Evolutionary conservation across 1,140 invertebrate genomes (phyloP).

Genomic region (Dreissena polymorpha): DNA sequence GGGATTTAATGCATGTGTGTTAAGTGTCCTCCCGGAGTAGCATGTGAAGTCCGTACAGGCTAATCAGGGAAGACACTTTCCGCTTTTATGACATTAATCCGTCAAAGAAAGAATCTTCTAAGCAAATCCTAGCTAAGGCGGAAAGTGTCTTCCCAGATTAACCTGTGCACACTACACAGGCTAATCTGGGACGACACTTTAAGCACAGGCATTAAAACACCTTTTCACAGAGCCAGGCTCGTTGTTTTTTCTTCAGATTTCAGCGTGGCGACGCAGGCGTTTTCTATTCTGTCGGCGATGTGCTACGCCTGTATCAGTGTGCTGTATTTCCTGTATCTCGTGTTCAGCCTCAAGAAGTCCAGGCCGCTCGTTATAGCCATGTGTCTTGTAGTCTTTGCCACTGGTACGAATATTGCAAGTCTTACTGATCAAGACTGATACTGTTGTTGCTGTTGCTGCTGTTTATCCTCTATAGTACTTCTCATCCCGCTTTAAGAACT

Average conservation of each 20-base stretch:
- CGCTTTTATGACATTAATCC: too few species aligned
- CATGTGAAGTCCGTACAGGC: too few species aligned
- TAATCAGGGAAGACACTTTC: too few species aligned
- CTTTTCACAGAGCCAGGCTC: not conserved
- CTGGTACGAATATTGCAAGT: too few species aligned
- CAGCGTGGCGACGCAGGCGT: slow-evolving; percentile 62
- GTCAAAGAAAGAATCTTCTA: too few species aligned
- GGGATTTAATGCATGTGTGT: too few species aligned
- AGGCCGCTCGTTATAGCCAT: slow-evolving; percentile 56
- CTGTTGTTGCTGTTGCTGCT: not conserved
- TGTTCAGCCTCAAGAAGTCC: slow-evolving; percentile 50
- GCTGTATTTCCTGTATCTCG: slow-evolving; percentile 59
- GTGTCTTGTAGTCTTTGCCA: slow-evolving; percentile 58
- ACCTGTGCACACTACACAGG: not conserved
- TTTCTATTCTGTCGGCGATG: slow-evolving; percentile 63
- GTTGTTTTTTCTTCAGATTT: slow-evolving; percentile 57
- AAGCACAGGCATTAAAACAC: not conserved
- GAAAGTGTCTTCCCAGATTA: not conserved
- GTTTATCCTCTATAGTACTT: too few species aligned
- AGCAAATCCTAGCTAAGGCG: not conserved
- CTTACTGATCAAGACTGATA: not conserved
- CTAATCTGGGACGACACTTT: not conserved
- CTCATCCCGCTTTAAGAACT: too few species aligned
- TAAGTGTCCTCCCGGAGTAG: too few species aligned
- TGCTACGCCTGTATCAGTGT: slow-evolving; percentile 59